Evolutionary conservation across 2,888 invertebrate genomes (phyloP), one percentile per base, ranked within the genome.

Genomic region (Ectobius pallidus): DNA sequence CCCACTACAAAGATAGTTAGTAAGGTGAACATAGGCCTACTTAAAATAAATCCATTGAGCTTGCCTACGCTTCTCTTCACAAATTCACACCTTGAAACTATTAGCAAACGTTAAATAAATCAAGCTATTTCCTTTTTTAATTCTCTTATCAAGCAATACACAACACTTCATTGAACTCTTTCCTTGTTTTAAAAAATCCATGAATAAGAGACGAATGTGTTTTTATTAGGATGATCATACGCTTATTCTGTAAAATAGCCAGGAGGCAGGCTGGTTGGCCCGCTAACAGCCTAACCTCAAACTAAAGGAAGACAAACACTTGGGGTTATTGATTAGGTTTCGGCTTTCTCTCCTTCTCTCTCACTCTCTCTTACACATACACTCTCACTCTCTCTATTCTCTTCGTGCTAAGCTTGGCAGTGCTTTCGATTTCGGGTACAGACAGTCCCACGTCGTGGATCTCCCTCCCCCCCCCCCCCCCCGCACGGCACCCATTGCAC

Each of bases 261-360:
- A 42, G 42, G 42, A 65, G 46, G 65, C 46, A 65, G 46, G 30
- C 46, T 25, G 65, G 58, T 58, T 30, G 30, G 4, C 58, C 58
- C 32, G 14, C 3, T 27, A n/a, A n/a, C 44, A 46, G 25, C 46
- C 65, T 44, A 65, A 63, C 63, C 63, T 63, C 63, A n/a, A n/a
- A n/a, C n/a, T 42, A 63, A 63, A 63, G 63, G 44, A 65, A 65
- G 65, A 65, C 65, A 65, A 65, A 65, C 65, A 65, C 65, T 65
- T 65, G 65, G 65, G 65, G 65, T 65, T 65, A 65, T 65, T 65
- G 65, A 65, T 65, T 65, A 65, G 65, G 65, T 65, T 65, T 65
- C 65, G 65, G 65, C 65, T 22, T n/a, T 63, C 63, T 63, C 27
- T 42, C 65, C 20, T n/a, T 63, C 63, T 63, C 27, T 42, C 65